Percentiles rank a stretch among this genome's conserved stretches.
phyloP scores from a whole-genome alignment of 2,113 vertebrate genomes.

The Tinamus guttatus region DNA sequence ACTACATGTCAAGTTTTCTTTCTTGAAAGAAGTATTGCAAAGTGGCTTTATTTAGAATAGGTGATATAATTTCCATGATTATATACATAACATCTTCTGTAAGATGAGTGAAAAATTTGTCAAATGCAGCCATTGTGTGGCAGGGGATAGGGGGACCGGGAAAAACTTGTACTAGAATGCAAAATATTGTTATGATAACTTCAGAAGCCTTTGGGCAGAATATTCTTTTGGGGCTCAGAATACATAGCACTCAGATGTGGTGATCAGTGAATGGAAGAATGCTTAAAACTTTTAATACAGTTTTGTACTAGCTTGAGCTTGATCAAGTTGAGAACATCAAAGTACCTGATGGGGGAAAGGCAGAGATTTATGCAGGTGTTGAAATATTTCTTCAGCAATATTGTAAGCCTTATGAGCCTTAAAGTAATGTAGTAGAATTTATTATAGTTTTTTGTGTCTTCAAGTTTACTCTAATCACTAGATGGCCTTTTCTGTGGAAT shows the following conservation, averaged over 20 bases:
- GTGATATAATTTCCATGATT: background rate
- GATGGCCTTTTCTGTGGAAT: background rate
- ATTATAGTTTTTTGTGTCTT: background rate
- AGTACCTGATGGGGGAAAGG: background rate
- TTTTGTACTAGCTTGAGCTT: background rate
- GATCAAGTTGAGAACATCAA: background rate
- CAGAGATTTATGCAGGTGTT: background rate
- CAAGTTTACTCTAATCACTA: background rate
- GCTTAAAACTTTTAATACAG: background rate
- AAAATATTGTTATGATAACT: background rate
- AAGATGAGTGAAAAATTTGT: background rate
- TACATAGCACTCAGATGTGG: background rate
- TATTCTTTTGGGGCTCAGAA: accelerated
- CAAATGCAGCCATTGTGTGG: background rate
- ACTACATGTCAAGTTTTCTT: background rate
- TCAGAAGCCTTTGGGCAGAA: background rate
- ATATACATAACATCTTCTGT: background rate
- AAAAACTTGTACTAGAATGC: background rate
- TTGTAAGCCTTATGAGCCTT: background rate
- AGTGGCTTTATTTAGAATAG: background rate
- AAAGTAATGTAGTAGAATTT: background rate
- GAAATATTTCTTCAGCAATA: background rate
- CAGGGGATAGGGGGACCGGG: background rate
- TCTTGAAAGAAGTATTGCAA: background rate
- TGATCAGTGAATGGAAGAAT: background rate